Percentiles rank a stretch among this genome's conserved stretches.
Evolutionary conservation across 2,888 invertebrate genomes (phyloP).

Genomic region (Cerastis leucographa): DNA sequence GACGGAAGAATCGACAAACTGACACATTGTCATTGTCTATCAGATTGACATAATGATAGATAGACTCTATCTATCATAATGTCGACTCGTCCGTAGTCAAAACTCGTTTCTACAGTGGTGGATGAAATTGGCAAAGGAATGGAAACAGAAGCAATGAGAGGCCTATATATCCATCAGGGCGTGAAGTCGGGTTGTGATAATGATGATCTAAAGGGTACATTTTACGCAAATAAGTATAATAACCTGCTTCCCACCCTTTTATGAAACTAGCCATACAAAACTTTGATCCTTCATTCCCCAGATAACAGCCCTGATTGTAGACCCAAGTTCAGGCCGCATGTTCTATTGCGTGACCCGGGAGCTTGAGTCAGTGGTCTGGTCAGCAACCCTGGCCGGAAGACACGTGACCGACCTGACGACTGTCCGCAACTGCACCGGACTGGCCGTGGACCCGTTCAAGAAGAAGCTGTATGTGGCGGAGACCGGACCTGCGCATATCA

Average conservation of each 20-base stretch:
- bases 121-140: neutral
- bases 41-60: no score
- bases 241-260: neutral
- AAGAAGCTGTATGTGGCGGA: conserved; percentile 94
- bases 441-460: conserved; percentile 88
- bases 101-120: no score
- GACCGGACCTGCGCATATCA: conserved; percentile 83
- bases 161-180: neutral
- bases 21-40: no score
- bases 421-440: conserved; percentile 82
- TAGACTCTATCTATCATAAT: no score
- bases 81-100: no score
- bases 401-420: conserved; percentile 81
- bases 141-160: no score
- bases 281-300: conserved; percentile 62
- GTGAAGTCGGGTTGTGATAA: neutral
- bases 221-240: no score
- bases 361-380: conserved; percentile 88
- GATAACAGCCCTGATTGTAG: conserved; percentile 92
- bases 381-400: conserved; percentile 89
- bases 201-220: neutral
- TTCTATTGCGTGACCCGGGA: conserved; percentile 90
- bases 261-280: neutral
- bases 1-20: no score
- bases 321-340: conserved; percentile 90